Percentiles rank a stretch among this genome's conserved stretches.
These are phyloP conservation scores for Tethya wilhelma DNA, from an alignment of 37 sponge, comb jelly and placozoan species.

Conservation along the genomic window DNA sequence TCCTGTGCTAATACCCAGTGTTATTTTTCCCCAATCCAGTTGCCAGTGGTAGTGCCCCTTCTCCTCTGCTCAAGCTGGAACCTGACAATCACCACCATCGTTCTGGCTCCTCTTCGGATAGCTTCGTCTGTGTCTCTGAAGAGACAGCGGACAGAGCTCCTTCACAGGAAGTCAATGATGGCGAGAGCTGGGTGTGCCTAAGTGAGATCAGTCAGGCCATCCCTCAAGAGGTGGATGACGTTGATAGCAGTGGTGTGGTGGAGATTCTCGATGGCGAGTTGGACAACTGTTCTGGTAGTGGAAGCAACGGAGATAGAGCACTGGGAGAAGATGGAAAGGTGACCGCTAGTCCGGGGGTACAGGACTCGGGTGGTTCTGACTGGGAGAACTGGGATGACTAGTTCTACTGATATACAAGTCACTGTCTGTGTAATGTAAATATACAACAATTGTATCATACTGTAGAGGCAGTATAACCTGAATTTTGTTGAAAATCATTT, in stretches of 20 bases:
- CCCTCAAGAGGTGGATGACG: conserved; percentile 3
- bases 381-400: conserved; percentile 73
- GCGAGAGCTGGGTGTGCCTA: conserved; percentile 29
- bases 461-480: no score
- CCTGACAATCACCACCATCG: conserved; percentile 15
- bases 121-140: conserved; percentile 69
- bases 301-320: neutral
- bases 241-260: neutral
- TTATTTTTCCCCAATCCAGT: neutral
- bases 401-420: neutral
- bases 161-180: neutral
- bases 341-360: neutral
- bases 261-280: neutral
- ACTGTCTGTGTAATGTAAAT: no score
- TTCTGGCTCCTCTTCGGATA: conserved; percentile 64
- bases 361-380: conserved; percentile 30
- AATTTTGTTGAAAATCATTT: no score
- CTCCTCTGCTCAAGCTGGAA: neutral
- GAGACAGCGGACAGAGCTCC: conserved; percentile 14
- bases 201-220: conserved; percentile 2
- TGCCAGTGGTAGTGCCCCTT: neutral
- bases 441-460: no score
- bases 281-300: neutral
- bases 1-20: neutral
- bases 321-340: neutral